Conservation (phyloP, 2,797 vertebrate genomes). For the Pelochelys cantorii region DNA sequence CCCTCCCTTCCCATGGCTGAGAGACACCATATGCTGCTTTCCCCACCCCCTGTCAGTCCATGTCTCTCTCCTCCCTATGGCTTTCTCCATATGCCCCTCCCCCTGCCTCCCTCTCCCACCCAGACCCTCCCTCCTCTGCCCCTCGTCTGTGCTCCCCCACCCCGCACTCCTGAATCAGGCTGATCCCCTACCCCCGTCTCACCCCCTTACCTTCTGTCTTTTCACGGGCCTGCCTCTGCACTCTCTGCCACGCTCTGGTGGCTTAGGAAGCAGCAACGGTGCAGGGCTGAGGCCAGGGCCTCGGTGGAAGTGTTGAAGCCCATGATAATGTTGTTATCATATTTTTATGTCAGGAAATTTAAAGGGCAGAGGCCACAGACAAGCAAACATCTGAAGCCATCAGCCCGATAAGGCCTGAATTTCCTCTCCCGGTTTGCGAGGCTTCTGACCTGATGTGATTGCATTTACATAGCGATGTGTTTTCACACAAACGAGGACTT, state of each 20-base stretch:
- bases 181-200: neutral
- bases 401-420: neutral
- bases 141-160: neutral
- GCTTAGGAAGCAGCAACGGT: neutral
- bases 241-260: neutral
- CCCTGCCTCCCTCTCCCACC: neutral
- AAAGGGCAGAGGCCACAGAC: neutral
- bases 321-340: neutral
- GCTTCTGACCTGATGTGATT: neutral
- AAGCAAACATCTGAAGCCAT: neutral
- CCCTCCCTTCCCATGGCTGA: neutral
- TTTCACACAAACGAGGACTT: conserved; percentile 17
- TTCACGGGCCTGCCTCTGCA: neutral
- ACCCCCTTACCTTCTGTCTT: neutral
- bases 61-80: neutral
- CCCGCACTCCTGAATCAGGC: neutral
- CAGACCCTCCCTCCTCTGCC: neutral
- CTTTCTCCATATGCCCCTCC: neutral
- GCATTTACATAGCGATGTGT: neutral
- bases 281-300: neutral
- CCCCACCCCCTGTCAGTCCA: neutral
- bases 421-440: neutral
- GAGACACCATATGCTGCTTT: neutral
- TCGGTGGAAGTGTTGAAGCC: neutral
- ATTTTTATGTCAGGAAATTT: neutral